Evolutionary conservation across 1,140 invertebrate genomes (phyloP).

Genomic region (Platyscapa corneri): DNA sequence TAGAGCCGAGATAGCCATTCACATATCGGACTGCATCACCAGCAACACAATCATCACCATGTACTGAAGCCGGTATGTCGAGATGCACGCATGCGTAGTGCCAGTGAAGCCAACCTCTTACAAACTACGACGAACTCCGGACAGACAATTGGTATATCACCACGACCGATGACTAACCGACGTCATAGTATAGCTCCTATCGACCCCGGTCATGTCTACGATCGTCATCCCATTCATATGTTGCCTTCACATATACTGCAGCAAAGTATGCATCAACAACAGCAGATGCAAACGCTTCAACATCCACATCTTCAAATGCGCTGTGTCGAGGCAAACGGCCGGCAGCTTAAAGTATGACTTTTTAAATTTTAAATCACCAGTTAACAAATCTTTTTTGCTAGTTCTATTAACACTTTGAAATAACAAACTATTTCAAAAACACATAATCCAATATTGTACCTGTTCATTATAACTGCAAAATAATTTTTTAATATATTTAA

Average conservation of each 20-base stretch:
- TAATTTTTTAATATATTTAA: no score
- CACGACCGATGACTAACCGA: constrained; percentile 70
- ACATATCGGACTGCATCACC: constrained; percentile 24
- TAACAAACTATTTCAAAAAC: neutral
- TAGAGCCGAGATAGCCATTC: constrained; percentile 39
- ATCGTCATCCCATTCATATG: constrained; percentile 36
- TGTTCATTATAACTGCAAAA: no score
- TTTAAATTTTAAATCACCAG: neutral
- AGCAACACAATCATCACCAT: constrained; percentile 21
- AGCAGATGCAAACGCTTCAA: constrained; percentile 65
- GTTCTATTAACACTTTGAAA: neutral
- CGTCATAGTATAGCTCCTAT: constrained; percentile 78
- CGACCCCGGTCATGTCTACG: constrained; percentile 76
- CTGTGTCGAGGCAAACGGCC: constrained; percentile 74
- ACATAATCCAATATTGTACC: no score
- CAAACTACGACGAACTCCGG: constrained; percentile 59
- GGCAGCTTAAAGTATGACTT: constrained; percentile 47
- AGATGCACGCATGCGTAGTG: constrained; percentile 74
- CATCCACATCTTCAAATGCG: constrained; percentile 82
- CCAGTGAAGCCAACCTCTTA: constrained; percentile 86
- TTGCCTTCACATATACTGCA: constrained; percentile 62
- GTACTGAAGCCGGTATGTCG: constrained; percentile 37
- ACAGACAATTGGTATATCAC: neutral
- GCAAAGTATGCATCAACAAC: constrained; percentile 77
- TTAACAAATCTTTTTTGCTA: neutral